Base-by-base conservation (phyloP, 2,888 invertebrate genomes). In the Drosophila siamana region DNA sequence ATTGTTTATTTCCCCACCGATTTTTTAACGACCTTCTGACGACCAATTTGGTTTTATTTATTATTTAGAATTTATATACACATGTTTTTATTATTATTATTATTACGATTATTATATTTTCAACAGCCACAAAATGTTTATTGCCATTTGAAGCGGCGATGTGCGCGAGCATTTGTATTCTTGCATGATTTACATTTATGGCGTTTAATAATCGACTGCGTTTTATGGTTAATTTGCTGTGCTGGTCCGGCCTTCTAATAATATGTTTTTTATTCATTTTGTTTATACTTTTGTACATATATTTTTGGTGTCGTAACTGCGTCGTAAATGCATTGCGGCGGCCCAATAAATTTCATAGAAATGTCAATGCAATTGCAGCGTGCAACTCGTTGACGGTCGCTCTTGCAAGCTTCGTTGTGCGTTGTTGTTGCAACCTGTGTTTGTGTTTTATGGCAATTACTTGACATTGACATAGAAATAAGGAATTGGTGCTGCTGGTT, bases 381-480 rank as follows among this genome's bases (percentile, higher is more conserved):
- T 40, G 40, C 44, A 44, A 50, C 41, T 19, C 47, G 38, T 40
- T 46, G 57, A n/a, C n/a, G 15, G 15, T 28, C 50, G 28, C 50
- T 1, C 9, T 22, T 50, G 51, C 50, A 33, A n/a, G n/a, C 57
- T 24, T 9, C 38, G 24, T 52, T 52, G n/a, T 28, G 19, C n/a
- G 15, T 22, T 28, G 28, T 44, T 1, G n/a, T 22, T 43, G 51
- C 50, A 33, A n/a, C 15, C 57, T 26, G 30, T 38, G 24, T 52
- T 52, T 65, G 48, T 69, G 55, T 66, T 67, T 69, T 54, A 71
- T 70, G 70, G 69, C 81, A 79, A 78, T 86, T 86, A 71, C 36
- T 33, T 69, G 88, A 87, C 86, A 82, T 85, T 83, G 83, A 83
- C 87, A 86, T 56, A 80, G 54, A 84, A 71, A 60, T 19, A 68